Evolutionary conservation across 37 sponge, comb jelly and placozoan species (phyloP).

Genomic region (Hexactinellida sp.): DNA sequence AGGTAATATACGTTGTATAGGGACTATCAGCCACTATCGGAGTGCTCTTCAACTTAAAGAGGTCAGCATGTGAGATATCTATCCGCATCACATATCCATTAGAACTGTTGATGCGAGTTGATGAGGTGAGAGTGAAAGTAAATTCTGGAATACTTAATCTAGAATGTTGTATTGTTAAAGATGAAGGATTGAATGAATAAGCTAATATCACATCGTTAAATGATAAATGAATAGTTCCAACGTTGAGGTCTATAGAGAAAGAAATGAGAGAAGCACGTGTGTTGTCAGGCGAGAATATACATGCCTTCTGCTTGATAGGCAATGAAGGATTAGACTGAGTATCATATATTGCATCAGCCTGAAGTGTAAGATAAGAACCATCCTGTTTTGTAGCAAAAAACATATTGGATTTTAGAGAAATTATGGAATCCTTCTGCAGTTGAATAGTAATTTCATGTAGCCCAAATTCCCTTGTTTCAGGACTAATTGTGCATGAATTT

Average conservation of each 20-base stretch:
- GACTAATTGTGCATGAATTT: constrained; percentile 35
- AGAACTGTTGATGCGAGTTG: constrained; percentile 48
- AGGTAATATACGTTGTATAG: constrained; percentile 60
- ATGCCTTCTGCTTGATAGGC: background rate
- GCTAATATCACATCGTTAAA: constrained; percentile 74
- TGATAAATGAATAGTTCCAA: constrained; percentile 49
- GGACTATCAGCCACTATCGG: constrained; percentile 44
- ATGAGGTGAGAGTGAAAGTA: constrained; percentile 35
- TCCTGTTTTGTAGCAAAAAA: constrained; percentile 31
- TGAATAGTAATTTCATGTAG: constrained; percentile 29
- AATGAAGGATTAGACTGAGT: constrained; percentile 28
- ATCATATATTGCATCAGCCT: constrained; percentile 33
- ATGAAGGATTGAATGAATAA: constrained; percentile 43
- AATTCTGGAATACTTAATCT: constrained; percentile 21
- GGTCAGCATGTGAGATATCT: constrained; percentile 57
- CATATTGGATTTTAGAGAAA: constrained; percentile 39
- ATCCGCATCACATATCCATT: constrained; percentile 62
- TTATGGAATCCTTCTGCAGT: constrained; percentile 35
- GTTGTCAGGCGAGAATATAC: constrained; percentile 40
- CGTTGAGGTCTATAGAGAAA: constrained; percentile 52
- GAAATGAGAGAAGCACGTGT: constrained; percentile 50
- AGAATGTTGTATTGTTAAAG: constrained; percentile 66
- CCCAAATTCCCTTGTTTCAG: constrained; percentile 21
- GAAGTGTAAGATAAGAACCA: constrained; percentile 47
- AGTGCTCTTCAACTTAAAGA: constrained; percentile 57